Conservation (phyloP, 2,888 invertebrate genomes). For the Dryocosmus kuriphilus region DNA sequence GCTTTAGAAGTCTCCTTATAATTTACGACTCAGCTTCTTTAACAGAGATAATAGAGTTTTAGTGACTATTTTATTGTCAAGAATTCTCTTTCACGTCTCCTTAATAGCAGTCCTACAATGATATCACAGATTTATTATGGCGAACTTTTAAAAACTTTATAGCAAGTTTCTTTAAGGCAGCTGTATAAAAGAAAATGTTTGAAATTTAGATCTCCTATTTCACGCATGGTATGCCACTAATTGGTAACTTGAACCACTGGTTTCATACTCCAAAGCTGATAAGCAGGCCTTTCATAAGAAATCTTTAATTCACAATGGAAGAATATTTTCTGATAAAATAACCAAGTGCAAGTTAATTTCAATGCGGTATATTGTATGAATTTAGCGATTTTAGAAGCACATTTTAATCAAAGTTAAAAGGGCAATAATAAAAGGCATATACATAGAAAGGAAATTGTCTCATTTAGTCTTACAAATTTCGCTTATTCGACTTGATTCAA, state of each 20-base stretch:
- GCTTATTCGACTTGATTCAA: neutral
- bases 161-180: neutral
- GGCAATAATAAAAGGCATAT: neutral
- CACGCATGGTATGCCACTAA: neutral
- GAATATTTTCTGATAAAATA: neutral
- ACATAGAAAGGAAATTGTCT: neutral
- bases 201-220: neutral
- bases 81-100: neutral
- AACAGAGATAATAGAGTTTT: conserved; percentile 9
- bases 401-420: neutral
- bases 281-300: neutral
- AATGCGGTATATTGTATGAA: neutral
- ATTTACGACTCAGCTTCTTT: conserved; percentile 3
- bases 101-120: neutral
- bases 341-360: neutral
- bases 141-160: neutral
- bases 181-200: too few relatives aligned
- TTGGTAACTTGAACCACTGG: neutral
- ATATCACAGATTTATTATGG: neutral
- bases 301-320: neutral
- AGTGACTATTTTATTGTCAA: neutral
- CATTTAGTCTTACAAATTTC: neutral
- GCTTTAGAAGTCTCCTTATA: neutral
- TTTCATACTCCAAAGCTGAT: neutral
- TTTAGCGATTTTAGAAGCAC: neutral